Evolutionary conservation across 2,888 invertebrate species (phyloP), one percentile per base, ranked within the genome.

Genomic region (Brenthis hecate): DNA sequence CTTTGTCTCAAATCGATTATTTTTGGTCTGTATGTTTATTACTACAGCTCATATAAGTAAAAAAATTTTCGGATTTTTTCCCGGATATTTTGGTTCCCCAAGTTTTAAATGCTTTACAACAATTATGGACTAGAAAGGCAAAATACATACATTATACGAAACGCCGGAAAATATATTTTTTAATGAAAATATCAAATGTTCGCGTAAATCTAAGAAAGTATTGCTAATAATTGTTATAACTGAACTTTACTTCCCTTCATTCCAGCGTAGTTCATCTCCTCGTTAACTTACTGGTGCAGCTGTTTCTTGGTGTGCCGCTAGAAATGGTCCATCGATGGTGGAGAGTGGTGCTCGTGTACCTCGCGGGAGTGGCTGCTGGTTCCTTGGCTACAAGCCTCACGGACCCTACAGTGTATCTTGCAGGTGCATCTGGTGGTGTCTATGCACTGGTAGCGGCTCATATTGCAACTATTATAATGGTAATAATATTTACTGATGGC

Each of bases 301-400:
- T 99, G 70, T 94, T 99, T 85, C 94, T 99, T 68, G 99, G 99
- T 0, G 95, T 99, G 13, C 98, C 99, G 0, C 88, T 99, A 72
- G 99, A 99, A 90, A 96, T 99, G 95, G 99, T 99, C 0, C 99
- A 99, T 87, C 95, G 96, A 75, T 98, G 98, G 96, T 98, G 98
- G 98, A 94, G 99, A 61, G 96, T 99, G 6, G 92, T 96, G 0
- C 87, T 96, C 13, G 96, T 98, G 47, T 98, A 98, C 85, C 83
- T 96, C 53, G 95, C 97, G 0, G 98, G 98, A 0, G 98, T 98
- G 0, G 86, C 96, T 0, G 97, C 97, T 1, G 98, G 98, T 3
- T 97, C 97, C 0, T 93, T 97, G 74, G 96, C 96, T 4, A 97
- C 97, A 13, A 97, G 97, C 6, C 93, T 98, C 13, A 95, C 95